phyloP scores from a whole-genome alignment of 2,113 vertebrate species.

The Acanthisitta chloris region DNA sequence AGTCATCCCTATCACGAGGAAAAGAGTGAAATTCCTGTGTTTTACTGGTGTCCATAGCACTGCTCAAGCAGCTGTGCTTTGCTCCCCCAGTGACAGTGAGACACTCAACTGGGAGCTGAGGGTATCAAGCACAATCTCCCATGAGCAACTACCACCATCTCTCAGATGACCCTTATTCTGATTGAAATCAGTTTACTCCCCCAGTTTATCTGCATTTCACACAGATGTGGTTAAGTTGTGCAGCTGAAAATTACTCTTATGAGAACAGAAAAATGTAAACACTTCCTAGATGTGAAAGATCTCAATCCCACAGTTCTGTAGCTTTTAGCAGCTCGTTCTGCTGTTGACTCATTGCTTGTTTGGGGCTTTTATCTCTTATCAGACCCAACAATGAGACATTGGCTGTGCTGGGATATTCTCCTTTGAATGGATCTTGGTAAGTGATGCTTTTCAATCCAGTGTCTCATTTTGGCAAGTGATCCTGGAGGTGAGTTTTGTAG shows the following conservation, averaged over 20 bases:
- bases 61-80: not conserved
- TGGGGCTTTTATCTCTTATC: not conserved
- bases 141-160: not conserved
- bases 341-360: not conserved
- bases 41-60: not conserved
- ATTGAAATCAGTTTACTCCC: not conserved
- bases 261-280: not conserved
- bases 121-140: not conserved
- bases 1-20: fast-evolving
- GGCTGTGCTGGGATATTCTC: not conserved
- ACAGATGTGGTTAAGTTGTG: not conserved
- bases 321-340: not conserved
- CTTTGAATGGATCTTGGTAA: not conserved
- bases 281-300: not conserved
- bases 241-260: not conserved
- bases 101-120: not conserved
- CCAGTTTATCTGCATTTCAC: not conserved
- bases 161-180: not conserved
- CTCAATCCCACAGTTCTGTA: not conserved
- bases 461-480: not conserved
- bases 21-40: not conserved
- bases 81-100: not conserved
- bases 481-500: not conserved
- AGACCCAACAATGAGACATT: not conserved
- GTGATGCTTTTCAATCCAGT: not conserved